These are phyloP conservation scores for Amblyjoppa proteus DNA, from an alignment of 2,888 invertebrate species.

Conservation along the genomic window DNA sequence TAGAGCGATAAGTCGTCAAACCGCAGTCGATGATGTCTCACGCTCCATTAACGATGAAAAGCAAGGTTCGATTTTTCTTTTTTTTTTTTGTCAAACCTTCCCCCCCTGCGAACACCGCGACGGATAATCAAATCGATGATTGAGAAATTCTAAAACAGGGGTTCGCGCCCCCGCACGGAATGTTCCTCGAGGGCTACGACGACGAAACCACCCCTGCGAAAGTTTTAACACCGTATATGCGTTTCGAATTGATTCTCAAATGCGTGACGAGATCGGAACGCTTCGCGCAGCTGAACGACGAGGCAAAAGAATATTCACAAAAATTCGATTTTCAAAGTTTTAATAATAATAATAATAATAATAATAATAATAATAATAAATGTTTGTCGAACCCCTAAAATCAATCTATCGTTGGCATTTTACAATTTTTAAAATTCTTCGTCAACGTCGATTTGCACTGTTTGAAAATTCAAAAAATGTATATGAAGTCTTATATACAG, in stretches of 20 bases:
- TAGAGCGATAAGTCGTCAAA: conserved; percentile 66
- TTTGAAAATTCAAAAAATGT: no score
- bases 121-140: conserved; percentile 56
- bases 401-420: neutral
- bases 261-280: conserved; percentile 55
- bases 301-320: conserved; percentile 5
- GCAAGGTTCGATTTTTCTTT: neutral
- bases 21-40: conserved; percentile 57
- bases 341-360: neutral
- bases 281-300: conserved; percentile 33
- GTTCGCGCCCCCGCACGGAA: conserved; percentile 30
- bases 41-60: conserved; percentile 14
- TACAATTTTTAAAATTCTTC: neutral
- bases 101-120: conserved; percentile 18
- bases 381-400: neutral
- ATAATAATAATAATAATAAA: neutral
- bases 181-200: neutral
- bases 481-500: no score
- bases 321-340: conserved; percentile 29
- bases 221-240: conserved; percentile 33
- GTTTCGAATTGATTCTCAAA: conserved; percentile 62
- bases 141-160: conserved; percentile 44
- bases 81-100: neutral
- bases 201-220: conserved; percentile 18
- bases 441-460: neutral